A percentile compares a stretch with the other conserved stretches of the same genome.
These are phyloP conservation scores for Pachyrhynchus sulphureomaculatus DNA, from an alignment of 1,140 invertebrate genomes.

Conservation along the genomic window DNA sequence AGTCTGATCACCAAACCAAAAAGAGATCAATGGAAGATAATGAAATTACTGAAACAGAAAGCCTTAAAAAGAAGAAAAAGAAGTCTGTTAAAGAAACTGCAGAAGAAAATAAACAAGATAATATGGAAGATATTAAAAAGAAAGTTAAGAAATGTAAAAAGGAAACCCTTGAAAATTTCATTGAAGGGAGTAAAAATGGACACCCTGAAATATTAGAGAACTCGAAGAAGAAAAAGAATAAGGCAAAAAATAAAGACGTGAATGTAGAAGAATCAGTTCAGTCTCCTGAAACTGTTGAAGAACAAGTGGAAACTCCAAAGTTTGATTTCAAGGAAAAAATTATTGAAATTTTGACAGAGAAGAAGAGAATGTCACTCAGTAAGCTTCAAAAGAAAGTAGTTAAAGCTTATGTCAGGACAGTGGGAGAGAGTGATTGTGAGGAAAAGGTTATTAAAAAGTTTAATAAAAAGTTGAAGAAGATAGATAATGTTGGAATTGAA, in stretches of 20 bases:
- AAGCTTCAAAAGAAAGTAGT: conserved; percentile 53
- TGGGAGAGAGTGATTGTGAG: conserved; percentile 35
- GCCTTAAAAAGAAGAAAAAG: conserved; percentile 6
- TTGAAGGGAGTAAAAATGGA: background rate
- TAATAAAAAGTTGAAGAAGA: conserved; percentile 53
- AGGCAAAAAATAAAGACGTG: conserved; percentile 25
- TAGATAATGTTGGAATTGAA: conserved; percentile 33
- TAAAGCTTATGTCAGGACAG: conserved; percentile 44
- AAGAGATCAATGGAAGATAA: conserved; percentile 23
- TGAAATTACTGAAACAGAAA: conserved; percentile 4
- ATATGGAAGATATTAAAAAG: conserved; percentile 22
- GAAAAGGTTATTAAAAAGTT: conserved; percentile 51
- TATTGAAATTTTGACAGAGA: conserved; percentile 47
- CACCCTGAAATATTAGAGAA: background rate
- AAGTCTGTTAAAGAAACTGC: conserved; percentile 33
- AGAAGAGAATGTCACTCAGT: conserved; percentile 50
- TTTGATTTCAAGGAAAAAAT: conserved; percentile 52
- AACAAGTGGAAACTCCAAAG: conserved; percentile 31
- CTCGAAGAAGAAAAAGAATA: conserved; percentile 15
- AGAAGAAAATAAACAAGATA: conserved; percentile 33
- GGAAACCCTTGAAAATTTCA: background rate
- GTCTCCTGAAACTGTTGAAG: conserved; percentile 28
- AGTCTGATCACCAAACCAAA: conserved; percentile 18
- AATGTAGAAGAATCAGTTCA: background rate
- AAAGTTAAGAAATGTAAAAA: conserved; percentile 3